A percentile compares a stretch with the other conserved stretches of the same genome.
Conservation (phyloP, 2,888 invertebrate genomes). For the Myathropa florea region DNA sequence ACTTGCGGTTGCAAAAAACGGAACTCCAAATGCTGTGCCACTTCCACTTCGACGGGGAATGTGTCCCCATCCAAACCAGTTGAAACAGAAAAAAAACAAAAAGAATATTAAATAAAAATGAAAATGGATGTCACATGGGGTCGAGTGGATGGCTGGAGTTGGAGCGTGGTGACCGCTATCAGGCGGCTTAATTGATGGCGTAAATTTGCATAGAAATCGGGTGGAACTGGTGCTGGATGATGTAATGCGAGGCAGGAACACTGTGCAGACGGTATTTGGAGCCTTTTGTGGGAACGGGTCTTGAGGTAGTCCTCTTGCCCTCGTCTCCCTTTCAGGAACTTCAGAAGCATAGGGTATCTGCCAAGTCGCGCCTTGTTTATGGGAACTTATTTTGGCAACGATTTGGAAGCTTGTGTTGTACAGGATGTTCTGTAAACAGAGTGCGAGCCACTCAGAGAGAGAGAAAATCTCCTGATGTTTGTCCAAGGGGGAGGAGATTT, state of each 20-base stretch:
- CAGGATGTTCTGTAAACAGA: neutral
- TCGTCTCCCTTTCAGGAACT: too few relatives aligned
- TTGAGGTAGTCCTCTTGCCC: too few relatives aligned
- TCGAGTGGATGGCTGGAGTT: neutral
- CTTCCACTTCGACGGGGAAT: constrained; percentile 4
- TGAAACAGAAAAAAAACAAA: neutral
- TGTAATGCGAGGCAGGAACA: neutral
- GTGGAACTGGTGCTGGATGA: neutral
- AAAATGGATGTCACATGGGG: neutral
- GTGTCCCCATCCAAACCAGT: neutral
- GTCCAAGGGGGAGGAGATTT: too few relatives aligned
- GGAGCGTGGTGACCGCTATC: neutral
- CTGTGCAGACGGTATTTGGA: neutral
- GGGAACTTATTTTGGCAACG: neutral
- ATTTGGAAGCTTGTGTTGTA: neutral
- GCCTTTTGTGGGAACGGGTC: neutral
- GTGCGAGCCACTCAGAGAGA: too few relatives aligned
- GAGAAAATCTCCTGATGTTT: too few relatives aligned
- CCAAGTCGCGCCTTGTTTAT: neutral
- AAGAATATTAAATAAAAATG: neutral
- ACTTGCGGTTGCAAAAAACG: constrained; percentile 1
- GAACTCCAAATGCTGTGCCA: neutral
- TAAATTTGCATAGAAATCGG: constrained; percentile 18
- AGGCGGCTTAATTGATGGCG: constrained; percentile 26
- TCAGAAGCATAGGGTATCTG: neutral